Conservation (phyloP, 2,797 vertebrate species). For the Danio albolineatus region DNA sequence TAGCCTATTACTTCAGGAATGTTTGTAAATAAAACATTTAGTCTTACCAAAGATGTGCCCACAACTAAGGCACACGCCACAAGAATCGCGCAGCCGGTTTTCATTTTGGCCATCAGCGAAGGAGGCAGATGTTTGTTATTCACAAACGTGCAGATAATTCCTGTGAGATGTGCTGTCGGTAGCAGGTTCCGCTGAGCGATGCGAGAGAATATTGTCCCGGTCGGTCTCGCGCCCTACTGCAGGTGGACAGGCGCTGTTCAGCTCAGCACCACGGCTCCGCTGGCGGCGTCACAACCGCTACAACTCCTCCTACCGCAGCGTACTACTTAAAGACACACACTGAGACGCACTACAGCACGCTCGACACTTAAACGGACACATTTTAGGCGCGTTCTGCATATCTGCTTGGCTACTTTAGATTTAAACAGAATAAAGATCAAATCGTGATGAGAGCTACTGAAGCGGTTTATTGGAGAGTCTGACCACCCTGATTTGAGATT, state of each 20-base stretch:
- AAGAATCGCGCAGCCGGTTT: conserved; percentile 70
- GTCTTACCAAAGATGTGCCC: conserved; percentile 80
- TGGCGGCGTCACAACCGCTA: conserved; percentile 71
- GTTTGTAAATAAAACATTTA: conserved; percentile 64
- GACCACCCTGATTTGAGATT: background rate
- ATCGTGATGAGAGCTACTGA: background rate
- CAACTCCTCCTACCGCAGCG: conserved; percentile 76
- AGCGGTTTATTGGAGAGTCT: background rate
- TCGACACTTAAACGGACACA: conserved; percentile 8
- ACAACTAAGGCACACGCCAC: conserved; percentile 76
- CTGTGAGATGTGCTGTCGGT: conserved; percentile 63
- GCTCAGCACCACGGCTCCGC: conserved; percentile 79
- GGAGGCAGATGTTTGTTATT: conserved; percentile 53
- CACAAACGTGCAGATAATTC: conserved; percentile 70
- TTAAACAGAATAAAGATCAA: background rate
- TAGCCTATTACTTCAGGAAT: conserved; percentile 53
- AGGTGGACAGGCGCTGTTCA: conserved; percentile 82
- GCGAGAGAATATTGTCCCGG: conserved; percentile 67
- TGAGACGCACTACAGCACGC: conserved; percentile 51
- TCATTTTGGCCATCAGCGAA: conserved; percentile 74
- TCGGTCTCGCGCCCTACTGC: conserved; percentile 85
- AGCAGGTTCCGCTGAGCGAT: conserved; percentile 62
- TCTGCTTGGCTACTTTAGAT: background rate
- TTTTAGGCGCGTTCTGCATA: background rate
- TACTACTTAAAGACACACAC: conserved; percentile 73